Conservation (phyloP, 1,140 invertebrate species). For the Helicoverpa armigera region DNA sequence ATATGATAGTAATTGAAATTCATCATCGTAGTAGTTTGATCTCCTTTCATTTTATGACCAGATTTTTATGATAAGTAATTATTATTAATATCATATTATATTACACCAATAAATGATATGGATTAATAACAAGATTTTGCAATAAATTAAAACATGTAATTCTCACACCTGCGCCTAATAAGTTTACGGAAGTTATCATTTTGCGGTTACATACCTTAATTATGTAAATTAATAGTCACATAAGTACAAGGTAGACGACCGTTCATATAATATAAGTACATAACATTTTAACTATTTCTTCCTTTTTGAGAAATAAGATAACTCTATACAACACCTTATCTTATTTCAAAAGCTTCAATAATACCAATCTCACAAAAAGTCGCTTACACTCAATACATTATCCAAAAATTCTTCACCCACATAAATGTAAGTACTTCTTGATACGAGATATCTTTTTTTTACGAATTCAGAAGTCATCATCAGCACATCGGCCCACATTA, state of each 20-base stretch:
- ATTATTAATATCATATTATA: too few species aligned
- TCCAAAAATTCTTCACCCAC: neutral
- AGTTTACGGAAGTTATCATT: constrained; percentile 19
- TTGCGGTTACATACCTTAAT: neutral
- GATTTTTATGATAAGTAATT: too few species aligned
- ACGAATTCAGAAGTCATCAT: constrained; percentile 42
- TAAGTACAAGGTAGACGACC: neutral
- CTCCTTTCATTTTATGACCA: too few species aligned
- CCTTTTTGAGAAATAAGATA: too few species aligned
- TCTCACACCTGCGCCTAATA: neutral
- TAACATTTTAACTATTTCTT: too few species aligned
- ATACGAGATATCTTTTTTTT: constrained; percentile 10
- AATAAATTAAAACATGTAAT: neutral
- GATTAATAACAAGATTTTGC: neutral
- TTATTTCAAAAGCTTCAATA: too few species aligned
- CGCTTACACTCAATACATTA: constrained; percentile 5
- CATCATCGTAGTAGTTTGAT: too few species aligned
- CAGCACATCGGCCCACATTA: constrained; percentile 18
- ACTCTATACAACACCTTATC: too few species aligned
- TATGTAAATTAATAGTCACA: neutral
- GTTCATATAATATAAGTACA: neutral
- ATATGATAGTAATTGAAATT: too few species aligned
- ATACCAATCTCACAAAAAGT: neutral
- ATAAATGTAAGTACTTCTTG: constrained; percentile 8
- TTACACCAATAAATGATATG: neutral